Percentiles rank a stretch among this genome's conserved stretches.
Evolutionary conservation across 2,113 vertebrate species (phyloP).

Genomic region (Heliornis fulica): DNA sequence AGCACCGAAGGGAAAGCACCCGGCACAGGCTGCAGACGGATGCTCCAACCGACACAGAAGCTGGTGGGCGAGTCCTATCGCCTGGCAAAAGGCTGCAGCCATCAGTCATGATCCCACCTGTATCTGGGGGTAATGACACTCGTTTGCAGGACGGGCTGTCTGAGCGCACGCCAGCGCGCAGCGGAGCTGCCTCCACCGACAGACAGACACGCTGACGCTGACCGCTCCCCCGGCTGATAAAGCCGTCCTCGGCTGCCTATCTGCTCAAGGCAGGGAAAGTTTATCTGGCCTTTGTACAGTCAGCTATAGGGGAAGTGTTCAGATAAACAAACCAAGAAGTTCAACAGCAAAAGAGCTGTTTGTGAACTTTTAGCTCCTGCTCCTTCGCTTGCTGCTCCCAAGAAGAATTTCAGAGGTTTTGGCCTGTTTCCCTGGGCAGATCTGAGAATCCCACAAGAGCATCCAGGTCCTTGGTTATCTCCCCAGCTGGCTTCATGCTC

Average conservation of each 20-base stretch:
- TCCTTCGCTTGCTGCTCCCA: not conserved
- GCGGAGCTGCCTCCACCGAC: not conserved
- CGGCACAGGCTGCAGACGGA: too few species aligned
- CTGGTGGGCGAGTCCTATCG: not conserved
- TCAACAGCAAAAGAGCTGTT: not conserved
- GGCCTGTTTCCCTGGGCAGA: not conserved
- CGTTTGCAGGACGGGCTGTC: not conserved
- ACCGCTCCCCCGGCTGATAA: not conserved
- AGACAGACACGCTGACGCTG: not conserved
- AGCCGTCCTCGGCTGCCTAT: not conserved
- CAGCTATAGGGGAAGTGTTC: not conserved
- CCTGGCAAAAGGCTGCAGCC: not conserved
- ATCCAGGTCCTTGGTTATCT: not conserved
- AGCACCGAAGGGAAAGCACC: not conserved
- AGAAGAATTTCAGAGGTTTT: not conserved
- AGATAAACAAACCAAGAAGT: not conserved
- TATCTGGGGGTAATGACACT: not conserved
- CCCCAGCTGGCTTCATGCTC: not conserved
- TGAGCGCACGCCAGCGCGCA: not conserved
- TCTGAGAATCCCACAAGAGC: not conserved
- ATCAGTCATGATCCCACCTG: accelerated
- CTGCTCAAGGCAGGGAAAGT: not conserved
- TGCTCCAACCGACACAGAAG: not conserved
- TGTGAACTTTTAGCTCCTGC: not conserved
- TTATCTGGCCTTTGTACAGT: not conserved